A percentile compares a stretch with the other conserved stretches of the same genome.
Evolutionary conservation across 2,113 vertebrate species (phyloP).

Genomic region (Salvelinus fontinalis): DNA sequence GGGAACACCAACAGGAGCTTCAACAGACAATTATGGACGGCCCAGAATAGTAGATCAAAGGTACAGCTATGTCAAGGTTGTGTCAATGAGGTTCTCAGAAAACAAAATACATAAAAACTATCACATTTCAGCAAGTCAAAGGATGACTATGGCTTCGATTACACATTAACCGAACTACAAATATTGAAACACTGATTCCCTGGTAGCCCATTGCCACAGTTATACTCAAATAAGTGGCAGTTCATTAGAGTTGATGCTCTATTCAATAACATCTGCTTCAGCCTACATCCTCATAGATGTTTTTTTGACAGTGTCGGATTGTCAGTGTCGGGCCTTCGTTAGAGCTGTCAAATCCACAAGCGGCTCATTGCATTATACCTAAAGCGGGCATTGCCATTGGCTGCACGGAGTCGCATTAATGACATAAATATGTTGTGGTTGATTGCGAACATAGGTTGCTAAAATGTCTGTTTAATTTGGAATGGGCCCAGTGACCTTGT

Average conservation of each 20-base stretch:
- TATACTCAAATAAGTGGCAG: not conserved
- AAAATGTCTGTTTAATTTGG: too few relatives aligned
- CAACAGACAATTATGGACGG: not conserved
- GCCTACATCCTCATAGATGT: too few relatives aligned
- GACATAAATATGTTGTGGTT: too few relatives aligned
- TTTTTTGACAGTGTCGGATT: too few relatives aligned
- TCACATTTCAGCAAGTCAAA: not conserved
- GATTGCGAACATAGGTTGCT: too few relatives aligned
- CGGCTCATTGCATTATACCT: too few relatives aligned
- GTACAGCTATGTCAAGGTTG: slow-evolving; percentile 3
- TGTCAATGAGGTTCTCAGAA: not conserved
- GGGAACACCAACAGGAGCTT: not conserved
- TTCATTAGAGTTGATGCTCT: not conserved
- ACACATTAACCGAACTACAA: slow-evolving; percentile 62
- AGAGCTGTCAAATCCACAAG: too few relatives aligned
- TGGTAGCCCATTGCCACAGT: not conserved
- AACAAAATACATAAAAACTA: not conserved
- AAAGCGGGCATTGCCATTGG: not conserved
- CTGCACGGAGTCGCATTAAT: not conserved
- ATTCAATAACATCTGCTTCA: too few relatives aligned
- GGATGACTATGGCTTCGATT: not conserved
- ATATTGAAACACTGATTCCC: slow-evolving; percentile 52
- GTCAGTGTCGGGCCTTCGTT: too few relatives aligned
- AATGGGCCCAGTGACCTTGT: not conserved
- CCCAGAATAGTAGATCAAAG: not conserved